Conservation (phyloP, 2,113 vertebrate species). For the Carlito syrichta region DNA sequence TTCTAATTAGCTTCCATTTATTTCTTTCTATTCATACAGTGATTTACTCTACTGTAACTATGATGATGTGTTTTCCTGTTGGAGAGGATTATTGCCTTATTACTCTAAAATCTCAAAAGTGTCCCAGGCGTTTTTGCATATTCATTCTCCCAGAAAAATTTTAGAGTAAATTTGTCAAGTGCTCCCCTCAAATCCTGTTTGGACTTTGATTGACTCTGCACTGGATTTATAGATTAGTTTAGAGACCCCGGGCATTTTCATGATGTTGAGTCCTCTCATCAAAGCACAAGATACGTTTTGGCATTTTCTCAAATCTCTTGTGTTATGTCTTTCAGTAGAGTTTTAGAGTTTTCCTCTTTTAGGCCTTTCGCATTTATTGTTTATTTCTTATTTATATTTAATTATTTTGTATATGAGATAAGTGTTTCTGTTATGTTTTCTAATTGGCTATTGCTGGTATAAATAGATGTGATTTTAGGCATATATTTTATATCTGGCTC, state of each 20-base stretch:
- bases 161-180: conserved; percentile 9
- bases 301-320: background rate
- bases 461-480: background rate
- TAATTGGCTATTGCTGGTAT: background rate
- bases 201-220: background rate
- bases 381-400: conserved; percentile 13
- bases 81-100: background rate
- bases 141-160: background rate
- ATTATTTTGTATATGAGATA: background rate
- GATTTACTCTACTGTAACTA: background rate
- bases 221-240: conserved; percentile 15
- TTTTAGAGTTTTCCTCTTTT: background rate
- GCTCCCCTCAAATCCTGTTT: background rate
- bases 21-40: background rate
- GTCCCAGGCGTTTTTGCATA: background rate
- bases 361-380: background rate
- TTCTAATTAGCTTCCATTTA: background rate
- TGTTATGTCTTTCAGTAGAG: background rate
- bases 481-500: background rate
- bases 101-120: background rate
- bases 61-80: background rate
- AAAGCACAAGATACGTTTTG: background rate
- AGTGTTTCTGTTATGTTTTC: conserved; percentile 7
- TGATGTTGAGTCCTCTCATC: background rate
- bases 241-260: background rate